Conservation (phyloP, 2,888 invertebrate genomes). For the Drosophila buzzatii region DNA sequence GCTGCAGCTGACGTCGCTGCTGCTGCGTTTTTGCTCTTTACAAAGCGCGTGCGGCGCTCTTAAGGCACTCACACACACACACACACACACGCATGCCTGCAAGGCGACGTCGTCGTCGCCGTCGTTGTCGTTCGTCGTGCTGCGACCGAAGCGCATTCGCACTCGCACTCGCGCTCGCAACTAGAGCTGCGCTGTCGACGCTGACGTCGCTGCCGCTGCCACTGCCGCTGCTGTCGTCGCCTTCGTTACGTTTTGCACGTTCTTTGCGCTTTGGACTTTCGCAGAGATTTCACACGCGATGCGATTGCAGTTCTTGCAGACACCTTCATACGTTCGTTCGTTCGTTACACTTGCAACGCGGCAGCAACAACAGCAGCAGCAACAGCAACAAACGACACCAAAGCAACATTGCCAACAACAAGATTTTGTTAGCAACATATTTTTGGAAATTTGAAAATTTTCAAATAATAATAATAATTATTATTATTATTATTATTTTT, state of each 20-base stretch:
- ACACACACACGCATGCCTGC: conserved; percentile 39
- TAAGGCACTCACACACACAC: conserved; percentile 49
- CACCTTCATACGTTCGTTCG: conserved; percentile 84
- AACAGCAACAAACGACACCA: conserved; percentile 16
- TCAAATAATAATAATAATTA: neutral
- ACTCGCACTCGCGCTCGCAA: conserved; percentile 37
- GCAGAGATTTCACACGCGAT: conserved; percentile 85
- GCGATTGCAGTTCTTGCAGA: conserved; percentile 85
- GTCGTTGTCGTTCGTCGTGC: conserved; percentile 45
- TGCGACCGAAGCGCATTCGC: conserved; percentile 60
- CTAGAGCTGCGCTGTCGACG: conserved; percentile 41
- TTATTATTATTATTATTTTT: neutral
- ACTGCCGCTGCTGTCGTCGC: conserved; percentile 38
- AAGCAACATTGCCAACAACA: conserved; percentile 10
- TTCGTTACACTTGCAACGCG: conserved; percentile 79
- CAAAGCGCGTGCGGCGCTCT: conserved; percentile 76
- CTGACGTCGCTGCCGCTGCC: conserved; percentile 26
- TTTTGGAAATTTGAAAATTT: neutral
- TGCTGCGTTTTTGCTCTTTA: conserved; percentile 66
- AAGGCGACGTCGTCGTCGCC: conserved; percentile 32
- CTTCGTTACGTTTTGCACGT: conserved; percentile 65
- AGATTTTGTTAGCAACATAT: conserved; percentile 9
- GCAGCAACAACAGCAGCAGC: conserved; percentile 34
- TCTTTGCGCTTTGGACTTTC: conserved; percentile 83
- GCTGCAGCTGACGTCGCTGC: conserved; percentile 16